phyloP scores from a whole-genome alignment of 1,140 invertebrate species.

The Cotesia chilonis region DNA sequence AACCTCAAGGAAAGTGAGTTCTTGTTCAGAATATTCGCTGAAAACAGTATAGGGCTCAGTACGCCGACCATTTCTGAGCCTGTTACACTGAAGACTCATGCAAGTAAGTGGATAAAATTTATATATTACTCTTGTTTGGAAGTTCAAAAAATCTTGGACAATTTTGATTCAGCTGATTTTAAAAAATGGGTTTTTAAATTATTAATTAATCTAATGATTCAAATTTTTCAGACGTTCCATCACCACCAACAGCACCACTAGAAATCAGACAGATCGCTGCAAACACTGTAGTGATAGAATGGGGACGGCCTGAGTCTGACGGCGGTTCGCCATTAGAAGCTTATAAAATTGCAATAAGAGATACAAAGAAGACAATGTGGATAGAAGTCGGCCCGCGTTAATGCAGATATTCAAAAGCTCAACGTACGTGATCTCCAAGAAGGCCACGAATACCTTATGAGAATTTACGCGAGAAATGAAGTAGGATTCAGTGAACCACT shows the following conservation, averaged over 20 bases:
- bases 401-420: slow-evolving; percentile 82
- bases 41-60: slow-evolving; percentile 88
- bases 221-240: slow-evolving; percentile 77
- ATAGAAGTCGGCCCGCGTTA: slow-evolving; percentile 90
- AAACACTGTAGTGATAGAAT: slow-evolving; percentile 88
- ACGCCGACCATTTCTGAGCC: slow-evolving; percentile 80
- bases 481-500: slow-evolving; percentile 93
- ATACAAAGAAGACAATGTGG: slow-evolving; percentile 94
- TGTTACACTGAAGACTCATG: slow-evolving; percentile 90
- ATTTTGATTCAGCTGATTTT: too few relatives aligned
- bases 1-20: slow-evolving; percentile 91
- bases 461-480: slow-evolving; percentile 94
- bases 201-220: background rate
- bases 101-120: slow-evolving; percentile 77
- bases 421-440: slow-evolving; percentile 88
- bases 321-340: slow-evolving; percentile 89
- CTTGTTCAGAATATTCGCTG: slow-evolving; percentile 89
- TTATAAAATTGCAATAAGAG: slow-evolving; percentile 93
- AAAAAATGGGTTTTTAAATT: too few relatives aligned
- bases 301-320: slow-evolving; percentile 92
- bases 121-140: too few relatives aligned
- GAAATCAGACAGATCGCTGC: slow-evolving; percentile 84
- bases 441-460: slow-evolving; percentile 87
- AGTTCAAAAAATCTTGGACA: too few relatives aligned
- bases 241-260: slow-evolving; percentile 87